Evolutionary conservation across 2,797 vertebrate genomes (phyloP).

Genomic region (Sylvia borin): DNA sequence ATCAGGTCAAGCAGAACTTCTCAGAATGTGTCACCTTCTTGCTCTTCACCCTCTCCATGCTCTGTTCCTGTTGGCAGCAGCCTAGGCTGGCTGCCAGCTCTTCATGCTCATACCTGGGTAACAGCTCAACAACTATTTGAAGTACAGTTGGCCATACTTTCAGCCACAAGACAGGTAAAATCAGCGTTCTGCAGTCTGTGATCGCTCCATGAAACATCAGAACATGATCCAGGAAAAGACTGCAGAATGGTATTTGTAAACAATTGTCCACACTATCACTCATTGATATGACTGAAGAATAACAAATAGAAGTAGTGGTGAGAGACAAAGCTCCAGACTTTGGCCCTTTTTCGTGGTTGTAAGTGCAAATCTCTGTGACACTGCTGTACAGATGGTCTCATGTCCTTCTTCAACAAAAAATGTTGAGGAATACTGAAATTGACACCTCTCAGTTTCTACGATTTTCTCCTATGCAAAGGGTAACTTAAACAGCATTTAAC

Average conservation of each 20-base stretch:
- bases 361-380: neutral
- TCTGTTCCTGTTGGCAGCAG: neutral
- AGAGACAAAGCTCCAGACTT: neutral
- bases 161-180: neutral
- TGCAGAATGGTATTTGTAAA: neutral
- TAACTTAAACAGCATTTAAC: neutral
- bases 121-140: neutral
- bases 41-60: neutral
- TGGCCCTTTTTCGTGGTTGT: neutral
- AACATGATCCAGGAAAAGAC: neutral
- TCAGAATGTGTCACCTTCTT: neutral
- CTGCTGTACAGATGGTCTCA: neutral
- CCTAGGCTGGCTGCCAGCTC: neutral
- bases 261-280: neutral
- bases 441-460: neutral
- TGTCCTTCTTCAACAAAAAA: neutral
- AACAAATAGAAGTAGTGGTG: neutral
- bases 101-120: neutral
- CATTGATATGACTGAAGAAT: neutral
- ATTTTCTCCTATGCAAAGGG: neutral
- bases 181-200: accelerated
- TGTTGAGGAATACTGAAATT: neutral
- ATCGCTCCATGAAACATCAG: neutral
- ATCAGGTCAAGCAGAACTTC: neutral
- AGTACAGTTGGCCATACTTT: neutral